Percentiles rank a stretch among this genome's conserved stretches.
Conservation (phyloP, 2,888 invertebrate species). For the Epinotia demarniana region DNA sequence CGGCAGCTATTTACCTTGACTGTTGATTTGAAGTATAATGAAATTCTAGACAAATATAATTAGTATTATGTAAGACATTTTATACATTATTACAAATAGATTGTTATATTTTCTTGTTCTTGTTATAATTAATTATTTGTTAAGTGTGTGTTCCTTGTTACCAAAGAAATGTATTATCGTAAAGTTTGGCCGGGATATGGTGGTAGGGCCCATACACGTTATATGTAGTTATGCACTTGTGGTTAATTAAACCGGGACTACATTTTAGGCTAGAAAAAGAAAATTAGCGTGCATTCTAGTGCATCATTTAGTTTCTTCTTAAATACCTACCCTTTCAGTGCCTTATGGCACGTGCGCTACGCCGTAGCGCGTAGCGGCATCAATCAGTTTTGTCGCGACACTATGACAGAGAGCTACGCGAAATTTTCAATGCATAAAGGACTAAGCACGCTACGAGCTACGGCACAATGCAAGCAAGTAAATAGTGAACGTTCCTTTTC, state of each 20-base stretch:
- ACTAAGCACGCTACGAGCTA: too few species aligned
- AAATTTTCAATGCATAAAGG: too few species aligned
- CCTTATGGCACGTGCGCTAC: neutral
- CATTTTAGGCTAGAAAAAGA: neutral
- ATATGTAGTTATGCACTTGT: neutral
- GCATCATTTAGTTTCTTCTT: too few species aligned
- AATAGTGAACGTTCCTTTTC: too few species aligned
- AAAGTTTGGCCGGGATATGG: conserved; percentile 50
- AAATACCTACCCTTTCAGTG: too few species aligned
- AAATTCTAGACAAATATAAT: conserved; percentile 44
- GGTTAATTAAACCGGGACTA: neutral
- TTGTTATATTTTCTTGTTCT: conserved; percentile 83
- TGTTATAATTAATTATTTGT: conserved; percentile 73
- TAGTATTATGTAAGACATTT: conserved; percentile 66
- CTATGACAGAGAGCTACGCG: too few species aligned
- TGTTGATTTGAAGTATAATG: conserved; percentile 39
- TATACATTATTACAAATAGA: conserved; percentile 65
- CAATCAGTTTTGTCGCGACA: neutral
- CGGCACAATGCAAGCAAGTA: too few species aligned
- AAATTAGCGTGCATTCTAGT: neutral
- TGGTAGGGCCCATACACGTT: neutral
- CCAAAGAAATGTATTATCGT: conserved; percentile 77
- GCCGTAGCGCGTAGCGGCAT: neutral
- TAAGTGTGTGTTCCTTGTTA: conserved; percentile 83
- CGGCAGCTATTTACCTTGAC: conserved; percentile 44